Evolutionary conservation across 2,797 vertebrate genomes (phyloP).

Genomic region (Alfaro cultratus): DNA sequence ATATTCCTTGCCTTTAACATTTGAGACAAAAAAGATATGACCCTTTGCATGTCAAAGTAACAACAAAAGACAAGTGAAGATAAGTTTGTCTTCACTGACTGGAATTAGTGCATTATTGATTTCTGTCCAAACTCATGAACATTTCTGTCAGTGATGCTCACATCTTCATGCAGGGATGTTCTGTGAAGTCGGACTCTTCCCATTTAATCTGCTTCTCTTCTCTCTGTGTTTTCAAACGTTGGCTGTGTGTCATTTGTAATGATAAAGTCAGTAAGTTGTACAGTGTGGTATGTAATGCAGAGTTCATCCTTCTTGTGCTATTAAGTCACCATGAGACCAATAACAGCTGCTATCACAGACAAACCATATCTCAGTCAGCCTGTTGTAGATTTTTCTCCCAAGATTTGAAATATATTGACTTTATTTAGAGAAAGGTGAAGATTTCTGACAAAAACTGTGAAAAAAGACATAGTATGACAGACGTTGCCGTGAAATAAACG

Average conservation of each 20-base stretch:
- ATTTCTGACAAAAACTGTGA: background rate
- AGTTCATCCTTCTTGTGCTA: background rate
- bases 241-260: background rate
- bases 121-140: background rate
- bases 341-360: background rate
- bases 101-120: background rate
- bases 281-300: background rate
- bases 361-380: background rate
- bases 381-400: background rate
- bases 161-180: background rate
- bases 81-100: background rate
- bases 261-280: background rate
- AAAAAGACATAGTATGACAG: background rate
- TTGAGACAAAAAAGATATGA: background rate
- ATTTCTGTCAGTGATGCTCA: background rate
- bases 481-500: slow-evolving; percentile 9
- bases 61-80: background rate
- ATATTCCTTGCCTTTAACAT: background rate
- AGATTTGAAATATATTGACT: background rate
- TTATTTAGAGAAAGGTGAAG: background rate
- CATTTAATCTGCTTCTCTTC: background rate
- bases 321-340: background rate
- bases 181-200: background rate
- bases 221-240: background rate
- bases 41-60: background rate